Conservation (phyloP, 2,797 vertebrate genomes). For the Hydrocynus forskahlii region DNA sequence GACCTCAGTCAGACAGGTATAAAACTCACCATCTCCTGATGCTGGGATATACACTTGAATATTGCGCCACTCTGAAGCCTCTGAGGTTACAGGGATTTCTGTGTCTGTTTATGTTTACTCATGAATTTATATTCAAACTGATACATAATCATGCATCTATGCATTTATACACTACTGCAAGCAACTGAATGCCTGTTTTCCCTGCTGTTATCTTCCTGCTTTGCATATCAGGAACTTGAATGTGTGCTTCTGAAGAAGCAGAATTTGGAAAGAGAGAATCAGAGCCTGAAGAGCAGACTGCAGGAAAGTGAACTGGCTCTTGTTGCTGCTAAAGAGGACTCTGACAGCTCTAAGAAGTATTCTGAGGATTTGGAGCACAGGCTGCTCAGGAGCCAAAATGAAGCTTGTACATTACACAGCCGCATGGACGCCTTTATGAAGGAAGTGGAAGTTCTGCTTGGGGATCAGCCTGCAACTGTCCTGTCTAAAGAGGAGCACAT, state of each 20-base stretch:
- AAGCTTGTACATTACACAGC: slow-evolving; percentile 66
- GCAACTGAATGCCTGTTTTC: too few species aligned
- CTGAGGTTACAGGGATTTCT: too few species aligned
- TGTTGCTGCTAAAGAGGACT: slow-evolving; percentile 74
- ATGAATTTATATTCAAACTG: too few species aligned
- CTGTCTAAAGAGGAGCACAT: slow-evolving; percentile 74
- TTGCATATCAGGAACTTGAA: slow-evolving; percentile 82
- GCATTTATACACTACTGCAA: too few species aligned
- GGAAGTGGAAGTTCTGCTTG: slow-evolving; percentile 73
- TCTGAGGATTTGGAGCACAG: slow-evolving; percentile 76
- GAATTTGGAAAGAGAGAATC: slow-evolving; percentile 78
- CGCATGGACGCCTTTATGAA: slow-evolving; percentile 75
- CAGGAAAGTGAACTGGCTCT: slow-evolving; percentile 76
- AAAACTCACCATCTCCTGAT: too few species aligned
- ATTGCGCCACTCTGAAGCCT: too few species aligned
- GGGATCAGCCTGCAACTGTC: slow-evolving; percentile 34
- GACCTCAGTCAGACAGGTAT: slow-evolving; percentile 80
- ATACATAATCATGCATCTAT: too few species aligned
- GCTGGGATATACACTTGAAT: too few species aligned
- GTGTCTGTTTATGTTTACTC: too few species aligned
- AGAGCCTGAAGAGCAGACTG: slow-evolving; percentile 77
- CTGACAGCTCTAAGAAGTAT: slow-evolving; percentile 75
- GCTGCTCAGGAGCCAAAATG: slow-evolving; percentile 71
- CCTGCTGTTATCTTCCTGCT: background rate
- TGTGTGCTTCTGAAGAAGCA: slow-evolving; percentile 67